phyloP scores from a whole-genome alignment of 1,140 invertebrate species.

The Diorhabda sublineata region DNA sequence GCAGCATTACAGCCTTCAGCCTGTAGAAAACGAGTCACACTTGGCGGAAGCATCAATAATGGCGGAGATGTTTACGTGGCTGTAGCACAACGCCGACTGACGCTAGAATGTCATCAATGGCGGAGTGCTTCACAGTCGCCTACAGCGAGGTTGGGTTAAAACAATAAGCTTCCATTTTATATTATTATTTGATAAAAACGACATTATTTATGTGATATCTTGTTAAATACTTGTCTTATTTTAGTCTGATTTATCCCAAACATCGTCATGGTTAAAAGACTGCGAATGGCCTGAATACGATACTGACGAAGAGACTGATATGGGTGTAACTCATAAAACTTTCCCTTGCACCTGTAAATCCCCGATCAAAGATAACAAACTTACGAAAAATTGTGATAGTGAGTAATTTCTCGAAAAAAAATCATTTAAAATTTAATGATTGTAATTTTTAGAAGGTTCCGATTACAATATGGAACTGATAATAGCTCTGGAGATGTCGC shows the following conservation, averaged over 20 bases:
- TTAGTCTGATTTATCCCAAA: slow-evolving; percentile 41
- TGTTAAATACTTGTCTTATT: slow-evolving; percentile 14
- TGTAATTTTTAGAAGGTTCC: slow-evolving; percentile 35
- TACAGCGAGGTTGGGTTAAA: no score
- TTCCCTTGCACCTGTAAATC: slow-evolving; percentile 27
- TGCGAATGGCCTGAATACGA: slow-evolving; percentile 61
- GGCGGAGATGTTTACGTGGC: no score
- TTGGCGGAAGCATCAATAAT: no score
- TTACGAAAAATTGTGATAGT: slow-evolving; percentile 33
- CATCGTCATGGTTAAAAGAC: slow-evolving; percentile 50
- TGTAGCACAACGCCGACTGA: no score
- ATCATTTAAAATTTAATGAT: not conserved
- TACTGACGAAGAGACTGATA: slow-evolving; percentile 54
- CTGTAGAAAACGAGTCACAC: no score
- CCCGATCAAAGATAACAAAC: slow-evolving; percentile 38
- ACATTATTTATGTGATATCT: no score
- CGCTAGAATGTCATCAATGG: no score
- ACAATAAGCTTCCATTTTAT: no score
- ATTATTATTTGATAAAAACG: no score
- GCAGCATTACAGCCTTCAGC: no score
- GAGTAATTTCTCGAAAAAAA: not conserved
- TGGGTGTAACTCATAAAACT: slow-evolving; percentile 32
- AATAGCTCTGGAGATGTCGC: slow-evolving; percentile 67
- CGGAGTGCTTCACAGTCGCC: no score
- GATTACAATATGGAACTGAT: slow-evolving; percentile 63